Evolutionary conservation across 2,797 vertebrate genomes (phyloP).

Genomic region (Serranus cabrilla): DNA sequence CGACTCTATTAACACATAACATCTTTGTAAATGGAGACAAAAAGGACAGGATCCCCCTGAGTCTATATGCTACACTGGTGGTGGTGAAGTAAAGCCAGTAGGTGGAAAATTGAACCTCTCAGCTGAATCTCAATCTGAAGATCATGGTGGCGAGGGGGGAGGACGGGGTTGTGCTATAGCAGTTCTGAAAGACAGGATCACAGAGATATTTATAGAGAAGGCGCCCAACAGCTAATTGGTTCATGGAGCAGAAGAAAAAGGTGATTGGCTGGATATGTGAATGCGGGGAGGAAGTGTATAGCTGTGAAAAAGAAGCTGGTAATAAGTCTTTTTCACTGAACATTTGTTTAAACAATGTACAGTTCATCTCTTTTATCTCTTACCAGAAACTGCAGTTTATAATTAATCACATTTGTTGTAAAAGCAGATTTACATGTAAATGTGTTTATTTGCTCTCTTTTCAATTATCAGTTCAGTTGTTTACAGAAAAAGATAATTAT

Average conservation of each 20-base stretch:
- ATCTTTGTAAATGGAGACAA: slow-evolving; percentile 6
- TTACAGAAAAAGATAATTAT: neutral
- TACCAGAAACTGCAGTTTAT: neutral
- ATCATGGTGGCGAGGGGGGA: neutral
- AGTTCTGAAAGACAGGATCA: slow-evolving; percentile 12
- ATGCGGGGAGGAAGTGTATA: neutral
- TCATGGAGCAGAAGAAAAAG: slow-evolving; percentile 7
- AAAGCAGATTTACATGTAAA: neutral
- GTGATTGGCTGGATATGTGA: slow-evolving; percentile 10
- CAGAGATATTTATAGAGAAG: slow-evolving; percentile 26
- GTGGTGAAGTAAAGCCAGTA: slow-evolving; percentile 8
- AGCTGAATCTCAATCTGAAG: slow-evolving; percentile 40
- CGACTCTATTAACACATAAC: neutral
- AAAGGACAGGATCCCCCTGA: neutral
- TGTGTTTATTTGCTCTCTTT: neutral
- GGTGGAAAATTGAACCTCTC: slow-evolving; percentile 37
- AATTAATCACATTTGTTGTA: neutral
- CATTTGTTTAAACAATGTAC: neutral
- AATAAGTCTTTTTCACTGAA: neutral
- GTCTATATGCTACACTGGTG: neutral
- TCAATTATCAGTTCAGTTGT: neutral
- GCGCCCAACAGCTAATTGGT: slow-evolving; percentile 14
- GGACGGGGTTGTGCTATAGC: neutral
- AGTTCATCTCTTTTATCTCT: neutral
- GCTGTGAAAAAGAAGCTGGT: neutral